Percentiles rank a stretch among this genome's conserved stretches.
These are phyloP conservation scores for Parazoanthus swiftii DNA, from an alignment of 92 coral and sea anemone species.

Conservation along the genomic window DNA sequence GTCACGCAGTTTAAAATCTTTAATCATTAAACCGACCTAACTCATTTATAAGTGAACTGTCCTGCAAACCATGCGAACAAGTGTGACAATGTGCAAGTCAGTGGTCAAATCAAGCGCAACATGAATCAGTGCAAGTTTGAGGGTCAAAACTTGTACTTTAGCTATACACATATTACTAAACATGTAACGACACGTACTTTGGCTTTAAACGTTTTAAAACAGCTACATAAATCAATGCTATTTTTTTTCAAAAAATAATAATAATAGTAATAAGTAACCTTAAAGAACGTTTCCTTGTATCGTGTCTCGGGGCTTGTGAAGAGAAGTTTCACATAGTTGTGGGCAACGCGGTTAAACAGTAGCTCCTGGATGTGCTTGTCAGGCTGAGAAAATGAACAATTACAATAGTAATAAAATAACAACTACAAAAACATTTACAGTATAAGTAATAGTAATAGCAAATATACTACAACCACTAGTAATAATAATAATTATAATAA, in stretches of 20 bases:
- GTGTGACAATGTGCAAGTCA: too few species aligned
- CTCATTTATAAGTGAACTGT: too few species aligned
- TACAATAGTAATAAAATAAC: not conserved
- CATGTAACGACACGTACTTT: too few species aligned
- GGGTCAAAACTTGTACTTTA: too few species aligned
- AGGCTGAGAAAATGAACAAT: conserved; percentile 44
- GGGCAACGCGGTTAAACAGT: conserved; percentile 90
- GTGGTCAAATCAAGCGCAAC: too few species aligned
- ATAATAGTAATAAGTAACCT: conserved; percentile 47
- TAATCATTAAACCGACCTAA: too few species aligned
- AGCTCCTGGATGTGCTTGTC: conserved; percentile 79
- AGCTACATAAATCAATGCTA: too few species aligned
- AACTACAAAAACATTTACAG: too few species aligned
- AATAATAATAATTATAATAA: not conserved
- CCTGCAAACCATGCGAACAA: too few species aligned
- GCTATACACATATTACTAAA: too few species aligned
- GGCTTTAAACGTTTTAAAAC: too few species aligned
- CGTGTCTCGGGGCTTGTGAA: conserved; percentile 73
- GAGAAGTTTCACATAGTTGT: conserved; percentile 90
- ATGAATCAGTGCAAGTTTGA: too few species aligned
- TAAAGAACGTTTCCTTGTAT: conserved; percentile 88
- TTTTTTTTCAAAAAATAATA: not conserved
- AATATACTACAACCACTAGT: not conserved
- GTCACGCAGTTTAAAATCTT: not conserved
- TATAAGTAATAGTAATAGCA: not conserved